These are phyloP conservation scores for Rhodeus uyekii DNA, from an alignment of 2,797 vertebrate genomes.

Conservation along the genomic window DNA sequence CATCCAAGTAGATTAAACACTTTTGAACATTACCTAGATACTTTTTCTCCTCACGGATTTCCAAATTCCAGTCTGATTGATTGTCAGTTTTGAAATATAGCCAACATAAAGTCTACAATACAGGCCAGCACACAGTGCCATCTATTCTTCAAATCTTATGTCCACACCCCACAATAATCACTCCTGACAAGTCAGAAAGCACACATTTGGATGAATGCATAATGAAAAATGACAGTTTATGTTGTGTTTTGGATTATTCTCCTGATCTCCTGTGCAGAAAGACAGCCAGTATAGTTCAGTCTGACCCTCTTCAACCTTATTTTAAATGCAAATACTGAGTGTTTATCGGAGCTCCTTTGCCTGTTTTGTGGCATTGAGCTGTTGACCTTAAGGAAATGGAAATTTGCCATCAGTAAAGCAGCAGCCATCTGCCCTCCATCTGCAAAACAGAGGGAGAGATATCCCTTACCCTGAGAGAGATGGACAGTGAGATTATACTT, in stretches of 20 bases:
- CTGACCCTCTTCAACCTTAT: conserved; percentile 35
- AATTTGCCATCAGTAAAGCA: conserved; percentile 61
- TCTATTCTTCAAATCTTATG: not conserved
- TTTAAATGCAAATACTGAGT: conserved; percentile 51
- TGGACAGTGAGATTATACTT: conserved; percentile 41
- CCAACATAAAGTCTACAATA: not conserved
- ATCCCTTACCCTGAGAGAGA: conserved; percentile 49
- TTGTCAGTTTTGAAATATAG: conserved; percentile 9
- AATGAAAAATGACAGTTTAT: conserved; percentile 22
- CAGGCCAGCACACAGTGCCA: not conserved
- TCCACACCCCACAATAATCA: not conserved
- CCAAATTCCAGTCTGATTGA: not conserved
- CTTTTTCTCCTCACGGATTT: not conserved
- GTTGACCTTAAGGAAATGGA: conserved; percentile 69
- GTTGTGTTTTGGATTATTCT: not conserved
- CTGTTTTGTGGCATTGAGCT: conserved; percentile 56
- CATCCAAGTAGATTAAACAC: not conserved
- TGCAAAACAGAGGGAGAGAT: conserved; percentile 58
- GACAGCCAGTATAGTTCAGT: not conserved
- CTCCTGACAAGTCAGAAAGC: conserved; percentile 5
- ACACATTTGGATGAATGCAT: not conserved
- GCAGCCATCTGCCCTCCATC: conserved; percentile 72
- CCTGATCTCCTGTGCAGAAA: conserved; percentile 4
- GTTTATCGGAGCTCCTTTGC: conserved; percentile 56
- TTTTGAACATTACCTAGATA: not conserved